Evolutionary conservation across 2,797 vertebrate species (phyloP), one percentile per base, ranked within the genome.

Genomic region (Rhodeus uyekii): DNA sequence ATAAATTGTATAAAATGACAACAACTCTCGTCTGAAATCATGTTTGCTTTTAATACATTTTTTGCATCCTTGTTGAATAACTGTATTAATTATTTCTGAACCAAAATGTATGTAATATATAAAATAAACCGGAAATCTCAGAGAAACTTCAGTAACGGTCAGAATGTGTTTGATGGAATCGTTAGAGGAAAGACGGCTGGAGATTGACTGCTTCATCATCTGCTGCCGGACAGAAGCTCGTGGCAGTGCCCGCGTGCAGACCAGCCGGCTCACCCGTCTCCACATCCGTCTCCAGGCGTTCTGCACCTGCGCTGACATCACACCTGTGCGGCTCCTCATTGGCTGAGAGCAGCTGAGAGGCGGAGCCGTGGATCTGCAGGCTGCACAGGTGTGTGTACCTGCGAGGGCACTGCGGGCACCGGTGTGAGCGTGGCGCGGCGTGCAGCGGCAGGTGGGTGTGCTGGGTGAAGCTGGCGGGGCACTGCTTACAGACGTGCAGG

Each of bases 401-500:
- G 88, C 96, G 96, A 81, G 96, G 94, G 91, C 97, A 99, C 86
- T 92, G 93, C 83, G 95, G 90, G 76, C 97, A 98, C 83, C 93
- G 94, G 84, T 98, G 96, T 72, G 97, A 95, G 74, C 94, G 94
- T 58, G 97, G 96, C 2, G 95, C 93, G 13, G 93, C 95, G 88
- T 98, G 97, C 5, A 98, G 55, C 96, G 96, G 98, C 87, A 98
- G 95, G 90, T 98, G 97, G 90, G 98, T 95, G 34, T 96, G 97
- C 87, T 99, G 97, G 69, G 97, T 97, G 87, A 99, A 99, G 90
- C 96, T 96, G 80, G 97, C 96, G 0, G 96, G 95, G 87, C 97
- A 99, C 78, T 96, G 94, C 89, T 98, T 97, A 92, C 97, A 99
- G 86, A 95, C 96, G 89, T 98, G 92, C 89, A 97, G 94, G 90